phyloP scores from a whole-genome alignment of 2,113 vertebrate genomes.

The Stomatorhinus ivindoensis region DNA sequence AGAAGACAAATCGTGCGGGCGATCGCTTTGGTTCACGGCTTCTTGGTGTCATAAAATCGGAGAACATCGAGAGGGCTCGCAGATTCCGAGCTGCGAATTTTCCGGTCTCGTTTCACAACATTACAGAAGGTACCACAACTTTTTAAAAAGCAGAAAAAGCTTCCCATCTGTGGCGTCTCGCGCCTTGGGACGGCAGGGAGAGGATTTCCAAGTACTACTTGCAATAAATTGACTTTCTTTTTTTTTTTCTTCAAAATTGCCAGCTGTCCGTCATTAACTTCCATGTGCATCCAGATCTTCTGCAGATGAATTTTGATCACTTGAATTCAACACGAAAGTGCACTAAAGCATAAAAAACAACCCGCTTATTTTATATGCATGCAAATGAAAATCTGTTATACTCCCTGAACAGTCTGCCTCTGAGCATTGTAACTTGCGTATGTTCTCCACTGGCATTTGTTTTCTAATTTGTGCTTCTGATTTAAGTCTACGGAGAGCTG shows the following conservation, averaged over 20 bases:
- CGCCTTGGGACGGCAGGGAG: not conserved
- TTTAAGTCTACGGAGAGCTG: not conserved
- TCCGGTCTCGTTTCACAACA: conserved; percentile 1
- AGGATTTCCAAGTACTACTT: not conserved
- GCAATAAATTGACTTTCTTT: not conserved
- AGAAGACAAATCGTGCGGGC: not conserved
- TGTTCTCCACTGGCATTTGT: not conserved
- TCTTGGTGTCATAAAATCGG: not conserved
- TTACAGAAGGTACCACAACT: not conserved
- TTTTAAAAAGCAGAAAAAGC: not conserved
- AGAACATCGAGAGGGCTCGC: not conserved
- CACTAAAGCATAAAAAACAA: not conserved
- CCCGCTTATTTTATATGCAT: not conserved
- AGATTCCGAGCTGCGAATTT: not conserved
- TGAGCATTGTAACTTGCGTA: not conserved
- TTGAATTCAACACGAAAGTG: not conserved
- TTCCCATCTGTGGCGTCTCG: not conserved
- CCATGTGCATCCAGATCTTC: not conserved
- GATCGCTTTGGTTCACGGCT: not conserved
- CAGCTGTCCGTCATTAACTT: not conserved
- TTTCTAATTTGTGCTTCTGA: not conserved
- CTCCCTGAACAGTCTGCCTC: not conserved
- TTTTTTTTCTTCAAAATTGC: not conserved
- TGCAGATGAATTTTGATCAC: not conserved
- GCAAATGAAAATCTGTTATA: not conserved